Percentiles rank a stretch among this genome's conserved stretches.
Evolutionary conservation across 2,888 invertebrate species (phyloP).

Genomic region (Acleris sparsana): DNA sequence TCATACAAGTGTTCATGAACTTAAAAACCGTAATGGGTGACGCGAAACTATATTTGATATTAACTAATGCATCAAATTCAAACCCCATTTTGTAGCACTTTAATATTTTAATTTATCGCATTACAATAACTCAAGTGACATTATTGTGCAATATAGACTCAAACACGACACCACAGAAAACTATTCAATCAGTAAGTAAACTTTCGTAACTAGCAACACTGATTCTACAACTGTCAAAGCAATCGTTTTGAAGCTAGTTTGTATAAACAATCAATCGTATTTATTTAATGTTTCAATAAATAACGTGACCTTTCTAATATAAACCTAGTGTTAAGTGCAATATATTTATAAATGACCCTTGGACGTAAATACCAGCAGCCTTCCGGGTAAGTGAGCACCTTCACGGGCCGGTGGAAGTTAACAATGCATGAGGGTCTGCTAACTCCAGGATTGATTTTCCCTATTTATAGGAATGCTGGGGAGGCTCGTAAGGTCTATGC

Average conservation of each 20-base stretch:
- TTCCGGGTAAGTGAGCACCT: slow-evolving; percentile 76
- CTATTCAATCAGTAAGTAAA: background rate
- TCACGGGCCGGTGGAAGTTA: slow-evolving; percentile 60
- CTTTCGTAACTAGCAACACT: slow-evolving; percentile 23
- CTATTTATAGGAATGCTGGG: slow-evolving; percentile 83
- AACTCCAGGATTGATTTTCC: slow-evolving; percentile 75
- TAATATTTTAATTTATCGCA: too few relatives aligned
- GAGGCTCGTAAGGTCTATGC: slow-evolving; percentile 78
- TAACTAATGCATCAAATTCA: too few relatives aligned
- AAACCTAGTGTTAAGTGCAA: slow-evolving; percentile 40
- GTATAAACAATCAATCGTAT: slow-evolving; percentile 32
- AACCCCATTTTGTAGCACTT: too few relatives aligned
- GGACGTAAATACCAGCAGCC: slow-evolving; percentile 81
- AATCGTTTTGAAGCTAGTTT: slow-evolving; percentile 26
- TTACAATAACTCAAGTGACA: too few relatives aligned
- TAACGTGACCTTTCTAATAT: slow-evolving; percentile 6
- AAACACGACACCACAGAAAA: background rate
- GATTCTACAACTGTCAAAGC: slow-evolving; percentile 29
- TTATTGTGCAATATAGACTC: background rate
- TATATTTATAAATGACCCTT: slow-evolving; percentile 73
- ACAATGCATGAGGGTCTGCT: slow-evolving; percentile 70
- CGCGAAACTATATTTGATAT: too few relatives aligned
- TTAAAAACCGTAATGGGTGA: too few relatives aligned
- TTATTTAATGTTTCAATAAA: slow-evolving; percentile 20
- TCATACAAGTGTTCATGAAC: too few relatives aligned